Conservation (phyloP, 2,113 vertebrate genomes). For the Pagrus major region DNA sequence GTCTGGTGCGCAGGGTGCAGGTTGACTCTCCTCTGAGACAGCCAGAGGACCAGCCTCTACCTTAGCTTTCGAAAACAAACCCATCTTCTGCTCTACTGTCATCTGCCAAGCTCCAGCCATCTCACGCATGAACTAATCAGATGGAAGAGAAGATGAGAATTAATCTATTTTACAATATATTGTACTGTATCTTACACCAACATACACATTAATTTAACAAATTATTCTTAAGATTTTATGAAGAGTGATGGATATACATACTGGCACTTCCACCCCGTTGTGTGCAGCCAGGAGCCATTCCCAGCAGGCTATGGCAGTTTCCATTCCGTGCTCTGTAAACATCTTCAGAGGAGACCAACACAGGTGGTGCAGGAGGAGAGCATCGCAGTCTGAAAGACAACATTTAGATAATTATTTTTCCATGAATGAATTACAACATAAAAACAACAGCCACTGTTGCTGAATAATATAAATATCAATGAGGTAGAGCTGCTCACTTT, state of each 20-base stretch:
- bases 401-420: not conserved
- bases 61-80: conserved; percentile 91
- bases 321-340: conserved; percentile 96
- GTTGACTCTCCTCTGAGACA: conserved; percentile 95
- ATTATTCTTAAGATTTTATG: not conserved
- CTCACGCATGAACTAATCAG: conserved; percentile 93
- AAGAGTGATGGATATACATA: conserved; percentile 67
- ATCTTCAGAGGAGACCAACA: conserved; percentile 96
- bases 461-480: not conserved
- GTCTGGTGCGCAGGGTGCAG: conserved; percentile 91
- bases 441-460: not conserved
- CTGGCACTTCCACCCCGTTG: conserved; percentile 94
- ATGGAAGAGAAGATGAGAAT: not conserved
- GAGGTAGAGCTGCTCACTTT: conserved; percentile 82
- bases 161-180: not conserved
- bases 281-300: conserved; percentile 97
- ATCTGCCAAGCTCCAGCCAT: conserved; percentile 99
- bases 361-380: conserved; percentile 93
- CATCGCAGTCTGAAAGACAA: conserved; percentile 88
- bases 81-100: conserved; percentile 94
- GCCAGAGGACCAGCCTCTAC: conserved; percentile 94
- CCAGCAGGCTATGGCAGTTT: conserved; percentile 97
- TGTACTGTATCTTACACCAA: not conserved
- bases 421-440: not conserved
- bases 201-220: not conserved